Evolutionary conservation across 2,888 invertebrate species (phyloP).

Genomic region (Phania funesta): DNA sequence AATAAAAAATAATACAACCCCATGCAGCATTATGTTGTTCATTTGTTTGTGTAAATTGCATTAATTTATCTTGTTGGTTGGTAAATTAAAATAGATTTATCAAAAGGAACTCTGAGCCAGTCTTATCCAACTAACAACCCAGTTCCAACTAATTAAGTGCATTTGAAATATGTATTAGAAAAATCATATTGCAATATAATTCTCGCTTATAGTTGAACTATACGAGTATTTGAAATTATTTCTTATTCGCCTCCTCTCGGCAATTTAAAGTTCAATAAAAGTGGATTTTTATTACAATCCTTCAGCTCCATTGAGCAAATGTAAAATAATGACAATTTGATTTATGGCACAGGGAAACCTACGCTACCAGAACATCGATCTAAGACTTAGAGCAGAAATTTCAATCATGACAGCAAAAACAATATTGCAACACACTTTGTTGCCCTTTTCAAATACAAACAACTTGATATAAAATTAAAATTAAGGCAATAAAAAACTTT

Average conservation of each 20-base stretch:
- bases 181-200: background rate
- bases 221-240: background rate
- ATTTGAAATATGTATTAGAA: background rate
- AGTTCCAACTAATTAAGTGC: background rate
- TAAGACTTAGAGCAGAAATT: constrained; percentile 2
- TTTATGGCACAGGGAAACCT: background rate
- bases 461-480: constrained; percentile 35
- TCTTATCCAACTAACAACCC: background rate
- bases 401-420: constrained; percentile 14
- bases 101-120: background rate
- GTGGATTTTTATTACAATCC: constrained; percentile 3
- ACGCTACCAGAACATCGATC: background rate
- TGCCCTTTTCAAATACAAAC: constrained; percentile 40
- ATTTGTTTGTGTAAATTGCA: background rate
- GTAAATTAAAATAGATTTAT: background rate
- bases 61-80: constrained; percentile 12
- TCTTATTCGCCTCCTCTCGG: background rate
- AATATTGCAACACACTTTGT: constrained; percentile 22
- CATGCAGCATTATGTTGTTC: background rate
- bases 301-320: constrained; percentile 20
- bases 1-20: background rate
- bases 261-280: background rate
- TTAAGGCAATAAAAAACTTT: constrained; percentile 35
- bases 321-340: constrained; percentile 49
- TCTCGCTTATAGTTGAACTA: too few relatives aligned